Evolutionary conservation across 2,113 vertebrate species (phyloP), one percentile per base, ranked within the genome.

Genomic region (Nycticryphes semicollaris): DNA sequence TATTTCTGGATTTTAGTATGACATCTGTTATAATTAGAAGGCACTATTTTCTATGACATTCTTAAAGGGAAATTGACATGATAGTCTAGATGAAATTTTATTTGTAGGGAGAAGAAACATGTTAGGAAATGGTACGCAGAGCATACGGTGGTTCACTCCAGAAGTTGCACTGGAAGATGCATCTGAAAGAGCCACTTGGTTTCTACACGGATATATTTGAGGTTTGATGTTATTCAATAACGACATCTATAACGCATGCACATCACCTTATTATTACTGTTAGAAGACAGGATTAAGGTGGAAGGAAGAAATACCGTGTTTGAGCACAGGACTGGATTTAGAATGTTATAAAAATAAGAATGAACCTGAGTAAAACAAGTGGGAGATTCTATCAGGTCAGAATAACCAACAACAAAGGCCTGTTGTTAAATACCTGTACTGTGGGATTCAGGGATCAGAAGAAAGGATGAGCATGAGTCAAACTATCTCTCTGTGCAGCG

Each of bases 251-350:
- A 68, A 28, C 10, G 4, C 47, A 5, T 39, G 14, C 20, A 31
- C 3, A 31, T 48, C 66, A n/a, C 37, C 7, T 79, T 35, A 9
- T 54, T 30, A 35, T 35, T 17, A 47, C 56, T 56, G 57, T 24
- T 41, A 63, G 48, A 72, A 35, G 31, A 62, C 17, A 84, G 2
- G 14, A 59, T 50, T 64, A 87, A 50, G 6, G 22, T 72, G 19
- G 16, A 12, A 84, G 16, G 18, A 72, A 39, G 1, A 84, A 80
- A 68, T 76, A 60, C 1, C 0, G 0, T 72, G 7, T 73, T 54
- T 84, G 48, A 56, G 14, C n/a, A 54, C 27, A 64, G 13, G 9
- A 63, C 4, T 60, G 43, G 22, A 69, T 84, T 73, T 51, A 54
- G 24, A 51, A 56, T 21, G 12, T 62, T 37, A 28, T 5, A 45